Percentiles rank a stretch among this genome's conserved stretches.
These are phyloP conservation scores for Pseudochaenichthys georgianus DNA, from an alignment of 2,797 vertebrate genomes.

Conservation along the genomic window DNA sequence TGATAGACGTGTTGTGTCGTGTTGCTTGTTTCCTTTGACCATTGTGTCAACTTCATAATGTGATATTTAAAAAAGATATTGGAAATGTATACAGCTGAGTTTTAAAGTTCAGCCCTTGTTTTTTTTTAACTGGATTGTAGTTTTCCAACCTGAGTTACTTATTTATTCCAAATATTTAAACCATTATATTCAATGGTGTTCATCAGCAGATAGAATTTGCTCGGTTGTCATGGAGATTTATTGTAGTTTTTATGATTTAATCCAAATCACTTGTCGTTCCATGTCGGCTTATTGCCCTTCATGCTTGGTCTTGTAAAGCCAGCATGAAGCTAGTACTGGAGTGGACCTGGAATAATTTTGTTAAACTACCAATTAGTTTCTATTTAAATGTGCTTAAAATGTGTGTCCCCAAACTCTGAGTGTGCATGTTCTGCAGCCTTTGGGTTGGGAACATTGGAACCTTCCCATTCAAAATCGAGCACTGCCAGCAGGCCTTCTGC, in stretches of 20 bases:
- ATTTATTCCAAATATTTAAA: not conserved
- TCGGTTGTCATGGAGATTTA: not conserved
- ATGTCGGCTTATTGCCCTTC: not conserved
- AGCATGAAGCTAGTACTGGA: not conserved
- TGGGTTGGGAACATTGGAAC: not conserved
- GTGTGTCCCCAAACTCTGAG: not conserved
- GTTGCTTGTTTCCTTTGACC: slow-evolving; percentile 18
- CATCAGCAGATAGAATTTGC: not conserved
- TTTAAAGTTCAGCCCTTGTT: too few species aligned
- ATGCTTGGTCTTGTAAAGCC: not conserved
- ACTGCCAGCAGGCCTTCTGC: not conserved
- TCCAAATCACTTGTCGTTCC: not conserved
- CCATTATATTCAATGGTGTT: not conserved
- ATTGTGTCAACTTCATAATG: not conserved
- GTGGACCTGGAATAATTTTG: not conserved
- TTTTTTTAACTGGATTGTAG: not conserved
- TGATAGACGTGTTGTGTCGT: too few species aligned
- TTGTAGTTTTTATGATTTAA: not conserved
- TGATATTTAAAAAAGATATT: too few species aligned
- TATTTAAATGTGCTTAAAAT: not conserved
- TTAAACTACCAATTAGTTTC: not conserved
- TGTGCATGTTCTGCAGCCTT: slow-evolving; percentile 1
- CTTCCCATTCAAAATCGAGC: not conserved
- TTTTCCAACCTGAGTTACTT: not conserved
- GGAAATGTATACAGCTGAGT: too few species aligned